Evolutionary conservation across 2,113 vertebrate genomes (phyloP).

Genomic region (Coptodon rendalli): DNA sequence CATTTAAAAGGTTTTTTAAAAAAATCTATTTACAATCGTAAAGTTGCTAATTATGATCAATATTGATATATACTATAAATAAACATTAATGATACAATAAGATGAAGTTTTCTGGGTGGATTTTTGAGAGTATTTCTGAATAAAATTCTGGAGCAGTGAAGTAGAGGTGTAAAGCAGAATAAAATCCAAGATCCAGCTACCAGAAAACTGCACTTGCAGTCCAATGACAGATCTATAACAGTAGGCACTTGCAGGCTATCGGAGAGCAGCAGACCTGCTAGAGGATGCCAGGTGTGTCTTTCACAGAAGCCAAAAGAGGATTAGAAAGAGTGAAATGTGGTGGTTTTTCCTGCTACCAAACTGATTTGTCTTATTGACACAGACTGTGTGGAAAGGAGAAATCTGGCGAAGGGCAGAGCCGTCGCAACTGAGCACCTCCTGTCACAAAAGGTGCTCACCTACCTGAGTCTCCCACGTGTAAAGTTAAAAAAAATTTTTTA

Average conservation of each 20-base stretch:
- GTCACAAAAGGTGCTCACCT: not conserved
- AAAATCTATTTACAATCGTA: rapidly evolving
- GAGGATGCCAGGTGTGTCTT: not conserved
- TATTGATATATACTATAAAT: not conserved
- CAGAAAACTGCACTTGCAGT: not conserved
- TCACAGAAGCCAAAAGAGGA: not conserved
- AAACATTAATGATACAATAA: not conserved
- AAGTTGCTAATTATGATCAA: not conserved
- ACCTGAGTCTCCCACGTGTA: not conserved
- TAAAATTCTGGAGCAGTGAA: not conserved
- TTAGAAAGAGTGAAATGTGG: not conserved
- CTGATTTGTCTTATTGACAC: not conserved
- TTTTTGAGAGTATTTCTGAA: not conserved
- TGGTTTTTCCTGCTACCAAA: not conserved
- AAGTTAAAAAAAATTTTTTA: not conserved
- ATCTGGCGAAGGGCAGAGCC: not conserved
- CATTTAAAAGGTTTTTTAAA: not conserved
- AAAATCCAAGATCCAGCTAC: not conserved
- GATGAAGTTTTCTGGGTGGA: not conserved
- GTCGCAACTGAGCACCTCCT: not conserved
- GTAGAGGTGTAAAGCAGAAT: not conserved
- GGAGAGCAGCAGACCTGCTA: not conserved
- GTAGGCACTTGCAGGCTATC: not conserved
- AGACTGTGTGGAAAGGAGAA: not conserved
- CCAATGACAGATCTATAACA: not conserved